Percentiles rank a stretch among this genome's conserved stretches.
Conservation (phyloP, 2,113 vertebrate genomes). For the Hirundichthys speculiger region DNA sequence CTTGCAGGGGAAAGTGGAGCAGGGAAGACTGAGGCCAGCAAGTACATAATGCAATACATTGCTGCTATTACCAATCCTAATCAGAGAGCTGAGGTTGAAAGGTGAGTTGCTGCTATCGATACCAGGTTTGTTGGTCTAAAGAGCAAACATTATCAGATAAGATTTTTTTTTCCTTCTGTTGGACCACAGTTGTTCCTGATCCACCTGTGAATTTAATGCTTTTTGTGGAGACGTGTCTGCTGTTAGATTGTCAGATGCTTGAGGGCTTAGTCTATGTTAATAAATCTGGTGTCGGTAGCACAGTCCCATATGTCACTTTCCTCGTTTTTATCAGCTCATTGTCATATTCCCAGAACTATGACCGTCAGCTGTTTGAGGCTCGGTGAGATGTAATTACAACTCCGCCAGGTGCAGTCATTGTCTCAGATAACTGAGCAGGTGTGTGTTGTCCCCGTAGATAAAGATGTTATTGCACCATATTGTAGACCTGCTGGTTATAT, state of each 20-base stretch:
- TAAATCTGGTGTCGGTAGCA: background rate
- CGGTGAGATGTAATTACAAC: conserved; percentile 2
- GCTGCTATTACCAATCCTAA: conserved; percentile 97
- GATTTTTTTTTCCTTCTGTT: background rate
- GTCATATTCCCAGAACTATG: background rate
- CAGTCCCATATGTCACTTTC: too few species aligned
- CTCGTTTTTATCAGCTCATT: background rate
- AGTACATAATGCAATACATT: conserved; percentile 99
- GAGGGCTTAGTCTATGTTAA: background rate
- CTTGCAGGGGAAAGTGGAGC: conserved; percentile 94
- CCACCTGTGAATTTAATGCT: too few species aligned
- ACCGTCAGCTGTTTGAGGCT: background rate
- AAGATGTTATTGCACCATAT: background rate
- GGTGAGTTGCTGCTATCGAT: conserved; percentile 78
- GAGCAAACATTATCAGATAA: background rate
- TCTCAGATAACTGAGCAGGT: conserved; percentile 10
- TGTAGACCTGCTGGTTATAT: background rate
- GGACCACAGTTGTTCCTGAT: background rate
- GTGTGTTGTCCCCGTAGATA: background rate
- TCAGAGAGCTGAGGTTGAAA: conserved; percentile 95
- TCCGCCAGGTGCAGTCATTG: background rate
- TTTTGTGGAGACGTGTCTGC: background rate
- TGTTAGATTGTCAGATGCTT: background rate
- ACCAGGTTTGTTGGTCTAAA: background rate
- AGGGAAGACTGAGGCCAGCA: conserved; percentile 98